A percentile compares a stretch with the other conserved stretches of the same genome.
phyloP scores from a whole-genome alignment of 2,888 invertebrate species.

The Diarsia rubi region DNA sequence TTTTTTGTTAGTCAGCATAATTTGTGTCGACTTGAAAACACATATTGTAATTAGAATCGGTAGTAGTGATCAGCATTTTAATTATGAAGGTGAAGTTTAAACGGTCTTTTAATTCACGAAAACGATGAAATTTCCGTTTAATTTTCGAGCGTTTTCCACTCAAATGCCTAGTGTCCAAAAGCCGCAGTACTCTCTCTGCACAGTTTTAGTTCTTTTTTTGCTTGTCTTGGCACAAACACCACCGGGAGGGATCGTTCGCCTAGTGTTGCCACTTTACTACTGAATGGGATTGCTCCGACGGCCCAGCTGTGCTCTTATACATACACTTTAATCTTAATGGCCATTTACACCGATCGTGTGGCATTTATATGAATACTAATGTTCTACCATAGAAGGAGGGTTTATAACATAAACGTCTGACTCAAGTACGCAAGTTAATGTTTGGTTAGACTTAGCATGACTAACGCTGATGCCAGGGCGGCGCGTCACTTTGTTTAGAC shows the following conservation, averaged over 20 bases:
- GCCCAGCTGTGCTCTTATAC: constrained; percentile 70
- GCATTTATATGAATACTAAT: constrained; percentile 55
- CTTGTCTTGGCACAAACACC: constrained; percentile 22
- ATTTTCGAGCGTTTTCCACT: neutral
- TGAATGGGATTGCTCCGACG: constrained; percentile 73
- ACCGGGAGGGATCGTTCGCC: constrained; percentile 45
- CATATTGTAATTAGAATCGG: constrained; percentile 1
- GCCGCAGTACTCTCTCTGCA: neutral
- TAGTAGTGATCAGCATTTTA: constrained; percentile 15
- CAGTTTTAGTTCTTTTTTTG: constrained; percentile 33
- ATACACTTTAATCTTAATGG: constrained; percentile 71
- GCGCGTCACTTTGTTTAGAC: constrained; percentile 38
- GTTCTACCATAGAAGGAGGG: constrained; percentile 1
- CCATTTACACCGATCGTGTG: constrained; percentile 65
- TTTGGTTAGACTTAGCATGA: constrained; percentile 36
- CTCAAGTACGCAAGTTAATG: constrained; percentile 29
- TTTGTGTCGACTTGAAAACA: neutral
- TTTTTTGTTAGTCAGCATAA: constrained; percentile 14
- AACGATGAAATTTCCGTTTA: neutral
- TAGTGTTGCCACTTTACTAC: constrained; percentile 72
- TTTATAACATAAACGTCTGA: constrained; percentile 11
- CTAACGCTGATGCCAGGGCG: constrained; percentile 29
- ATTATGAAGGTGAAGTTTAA: constrained; percentile 1
- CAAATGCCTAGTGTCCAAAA: constrained; percentile 14
- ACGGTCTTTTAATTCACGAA: constrained; percentile 19